These are phyloP conservation scores for Phoebastria nigripes DNA, from an alignment of 2,797 vertebrate species.

Conservation along the genomic window DNA sequence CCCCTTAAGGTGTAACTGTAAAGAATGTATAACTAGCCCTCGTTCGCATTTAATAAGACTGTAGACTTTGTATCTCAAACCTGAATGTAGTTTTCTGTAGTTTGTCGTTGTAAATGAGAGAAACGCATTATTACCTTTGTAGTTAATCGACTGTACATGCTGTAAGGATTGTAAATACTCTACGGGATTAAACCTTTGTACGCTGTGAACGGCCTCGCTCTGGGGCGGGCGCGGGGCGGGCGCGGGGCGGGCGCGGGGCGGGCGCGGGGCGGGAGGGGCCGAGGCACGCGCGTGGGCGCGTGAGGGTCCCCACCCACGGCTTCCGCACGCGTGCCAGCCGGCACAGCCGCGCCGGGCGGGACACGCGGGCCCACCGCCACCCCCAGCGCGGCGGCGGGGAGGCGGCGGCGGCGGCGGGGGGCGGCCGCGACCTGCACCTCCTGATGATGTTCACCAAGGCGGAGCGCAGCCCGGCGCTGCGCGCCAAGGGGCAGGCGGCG, in stretches of 20 bases:
- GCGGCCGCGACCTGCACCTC: conserved; percentile 74
- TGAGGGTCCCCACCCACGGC: too few species aligned
- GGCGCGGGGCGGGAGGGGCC: neutral
- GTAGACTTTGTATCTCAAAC: conserved; percentile 55
- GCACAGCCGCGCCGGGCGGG: too few species aligned
- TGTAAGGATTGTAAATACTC: conserved; percentile 74
- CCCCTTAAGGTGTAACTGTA: conserved; percentile 19
- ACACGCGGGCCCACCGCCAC: conserved; percentile 20
- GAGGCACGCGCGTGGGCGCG: too few species aligned
- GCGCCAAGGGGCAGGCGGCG: conserved; percentile 85
- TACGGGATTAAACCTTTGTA: conserved; percentile 69
- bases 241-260: too few species aligned
- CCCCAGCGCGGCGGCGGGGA: neutral
- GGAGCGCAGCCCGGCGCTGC: conserved; percentile 83
- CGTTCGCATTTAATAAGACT: conserved; percentile 4
- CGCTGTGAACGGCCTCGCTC: neutral
- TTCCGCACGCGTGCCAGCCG: too few species aligned
- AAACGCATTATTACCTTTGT: conserved; percentile 10
- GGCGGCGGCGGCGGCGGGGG: neutral
- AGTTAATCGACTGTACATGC: conserved; percentile 60
- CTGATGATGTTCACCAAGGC: conserved; percentile 96
- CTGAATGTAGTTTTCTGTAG: conserved; percentile 9
- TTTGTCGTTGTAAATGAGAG: conserved; percentile 40
- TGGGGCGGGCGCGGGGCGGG: neutral
- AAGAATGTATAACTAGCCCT: conserved; percentile 36